Evolutionary conservation across 2,797 vertebrate genomes (phyloP).

Genomic region (Morelia viridis): DNA sequence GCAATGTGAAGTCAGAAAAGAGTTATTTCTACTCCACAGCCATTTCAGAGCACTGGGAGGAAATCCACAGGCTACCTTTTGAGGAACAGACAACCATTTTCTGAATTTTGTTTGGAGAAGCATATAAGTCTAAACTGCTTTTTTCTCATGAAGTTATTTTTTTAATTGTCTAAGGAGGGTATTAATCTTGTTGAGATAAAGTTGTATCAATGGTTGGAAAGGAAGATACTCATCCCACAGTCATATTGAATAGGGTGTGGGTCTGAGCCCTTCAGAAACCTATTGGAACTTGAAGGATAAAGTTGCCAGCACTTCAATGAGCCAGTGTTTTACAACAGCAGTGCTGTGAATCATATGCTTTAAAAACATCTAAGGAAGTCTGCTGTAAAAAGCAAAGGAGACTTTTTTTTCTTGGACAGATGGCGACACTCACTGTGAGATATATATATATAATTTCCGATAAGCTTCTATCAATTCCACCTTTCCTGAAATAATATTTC

Average conservation of each 20-base stretch:
- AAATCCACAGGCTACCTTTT: neutral
- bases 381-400: neutral
- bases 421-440: neutral
- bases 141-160: neutral
- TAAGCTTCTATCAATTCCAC: neutral
- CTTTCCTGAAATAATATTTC: neutral
- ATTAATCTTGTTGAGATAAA: neutral
- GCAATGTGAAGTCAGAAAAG: conserved; percentile 67
- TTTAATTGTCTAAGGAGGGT: neutral
- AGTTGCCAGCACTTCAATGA: neutral
- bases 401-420: neutral
- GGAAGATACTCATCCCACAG: neutral
- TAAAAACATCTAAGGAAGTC: neutral
- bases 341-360: neutral
- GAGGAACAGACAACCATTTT: neutral
- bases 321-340: neutral
- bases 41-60: neutral
- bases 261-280: neutral
- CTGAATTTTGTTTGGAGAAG: neutral
- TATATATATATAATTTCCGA: no score
- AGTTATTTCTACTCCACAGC: neutral
- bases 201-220: neutral
- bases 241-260: neutral
- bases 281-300: neutral
- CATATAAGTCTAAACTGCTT: neutral